Evolutionary conservation across 2,797 vertebrate species (phyloP).

Genomic region (Chrosomus eos): DNA sequence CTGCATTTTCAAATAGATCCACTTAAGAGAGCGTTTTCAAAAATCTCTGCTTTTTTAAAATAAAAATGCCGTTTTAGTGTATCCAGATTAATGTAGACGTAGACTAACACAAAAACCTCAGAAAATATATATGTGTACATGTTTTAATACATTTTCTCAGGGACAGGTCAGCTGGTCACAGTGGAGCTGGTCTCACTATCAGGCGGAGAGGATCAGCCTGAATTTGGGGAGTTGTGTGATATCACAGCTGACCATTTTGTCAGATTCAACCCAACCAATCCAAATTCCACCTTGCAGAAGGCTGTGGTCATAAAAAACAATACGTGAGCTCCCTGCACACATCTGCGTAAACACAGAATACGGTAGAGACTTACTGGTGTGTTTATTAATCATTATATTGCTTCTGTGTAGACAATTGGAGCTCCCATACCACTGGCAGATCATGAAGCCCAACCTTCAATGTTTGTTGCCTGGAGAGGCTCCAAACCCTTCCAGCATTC

Average conservation of each 20-base stretch:
- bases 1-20: background rate
- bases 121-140: background rate
- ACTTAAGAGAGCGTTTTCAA: background rate
- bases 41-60: background rate
- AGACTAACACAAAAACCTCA: background rate
- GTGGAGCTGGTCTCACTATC: slow-evolving; percentile 83
- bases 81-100: background rate
- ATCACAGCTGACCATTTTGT: slow-evolving; percentile 82
- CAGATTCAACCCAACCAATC: slow-evolving; percentile 83
- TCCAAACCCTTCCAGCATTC: slow-evolving; percentile 63
- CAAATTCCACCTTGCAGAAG: slow-evolving; percentile 73
- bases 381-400: background rate
- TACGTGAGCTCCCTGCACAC: slow-evolving; percentile 74
- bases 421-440: slow-evolving; percentile 90
- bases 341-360: background rate
- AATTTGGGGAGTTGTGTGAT: slow-evolving; percentile 78
- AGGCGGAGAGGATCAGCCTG: slow-evolving; percentile 73
- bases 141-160: slow-evolving; percentile 68
- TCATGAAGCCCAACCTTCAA: slow-evolving; percentile 84
- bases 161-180: slow-evolving; percentile 82
- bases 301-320: slow-evolving; percentile 84
- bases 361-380: background rate
- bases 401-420: slow-evolving; percentile 80
- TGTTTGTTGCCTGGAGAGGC: slow-evolving; percentile 71
- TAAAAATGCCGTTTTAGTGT: background rate